A percentile compares a stretch with the other conserved stretches of the same genome.
Conservation (phyloP, 1,140 invertebrate genomes). For the Penaeus japonicus region DNA sequence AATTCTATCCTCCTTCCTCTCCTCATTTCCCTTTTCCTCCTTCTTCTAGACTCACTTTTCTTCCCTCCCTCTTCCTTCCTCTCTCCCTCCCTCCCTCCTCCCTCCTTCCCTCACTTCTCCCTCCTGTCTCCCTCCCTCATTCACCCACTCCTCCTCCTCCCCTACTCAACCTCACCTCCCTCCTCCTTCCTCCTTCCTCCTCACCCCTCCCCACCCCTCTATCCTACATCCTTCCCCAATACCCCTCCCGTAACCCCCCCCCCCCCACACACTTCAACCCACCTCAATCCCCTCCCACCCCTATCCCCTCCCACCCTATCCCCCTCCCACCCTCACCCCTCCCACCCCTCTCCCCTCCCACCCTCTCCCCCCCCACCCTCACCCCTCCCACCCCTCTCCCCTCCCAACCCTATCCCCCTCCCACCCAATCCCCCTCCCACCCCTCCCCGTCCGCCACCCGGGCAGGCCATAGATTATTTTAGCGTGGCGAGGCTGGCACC, state of each 20-base stretch:
- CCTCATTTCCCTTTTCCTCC: not conserved
- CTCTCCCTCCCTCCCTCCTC: not conserved
- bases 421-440: not conserved
- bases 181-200: not conserved
- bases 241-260: not conserved
- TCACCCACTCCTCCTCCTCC: not conserved
- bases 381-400: not conserved
- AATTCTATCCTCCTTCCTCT: not conserved
- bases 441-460: not conserved
- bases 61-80: no score
- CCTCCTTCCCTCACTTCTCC: not conserved
- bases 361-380: not conserved
- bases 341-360: not conserved
- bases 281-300: not conserved
- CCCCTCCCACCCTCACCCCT: not conserved
- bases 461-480: constrained; percentile 19
- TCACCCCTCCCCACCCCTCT: not conserved
- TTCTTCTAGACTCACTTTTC: not conserved
- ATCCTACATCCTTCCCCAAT: not conserved
- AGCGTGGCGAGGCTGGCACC: constrained; percentile 38
- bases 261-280: no score
- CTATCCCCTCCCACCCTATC: not conserved
- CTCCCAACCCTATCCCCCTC: not conserved
- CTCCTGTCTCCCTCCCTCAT: not conserved
- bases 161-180: not conserved